Percentiles rank a stretch among this genome's conserved stretches.
These are phyloP conservation scores for Fistularia tabacaria DNA, from an alignment of 2,797 vertebrate genomes.

Conservation along the genomic window DNA sequence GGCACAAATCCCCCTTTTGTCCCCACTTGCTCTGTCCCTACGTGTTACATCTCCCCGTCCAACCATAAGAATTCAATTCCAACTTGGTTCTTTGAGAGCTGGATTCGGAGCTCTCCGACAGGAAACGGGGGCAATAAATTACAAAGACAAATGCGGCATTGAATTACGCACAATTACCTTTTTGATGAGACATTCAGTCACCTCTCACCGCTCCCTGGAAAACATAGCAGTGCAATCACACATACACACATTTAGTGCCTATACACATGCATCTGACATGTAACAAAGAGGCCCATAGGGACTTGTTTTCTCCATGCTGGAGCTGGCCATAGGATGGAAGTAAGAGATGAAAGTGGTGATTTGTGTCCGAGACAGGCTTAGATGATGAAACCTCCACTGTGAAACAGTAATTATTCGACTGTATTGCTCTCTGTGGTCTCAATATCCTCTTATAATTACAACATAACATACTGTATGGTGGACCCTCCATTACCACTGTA, in stretches of 20 bases:
- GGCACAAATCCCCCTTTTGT: no score
- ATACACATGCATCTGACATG: conserved; percentile 2
- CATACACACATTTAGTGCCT: conserved; percentile 11
- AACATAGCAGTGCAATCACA: background rate
- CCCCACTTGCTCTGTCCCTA: no score
- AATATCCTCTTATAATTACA: conserved; percentile 74
- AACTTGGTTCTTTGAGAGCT: no score
- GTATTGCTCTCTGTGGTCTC: conserved; percentile 71
- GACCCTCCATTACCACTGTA: conserved; percentile 51
- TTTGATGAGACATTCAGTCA: no score
- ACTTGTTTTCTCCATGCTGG: conserved; percentile 32
- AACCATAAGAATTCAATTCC: no score
- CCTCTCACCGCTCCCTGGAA: no score
- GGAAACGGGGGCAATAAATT: no score
- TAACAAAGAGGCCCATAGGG: conserved; percentile 33
- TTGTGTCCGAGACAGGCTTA: conserved; percentile 66
- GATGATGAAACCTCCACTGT: conserved; percentile 75
- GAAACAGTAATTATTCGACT: conserved; percentile 71
- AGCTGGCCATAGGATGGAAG: conserved; percentile 31
- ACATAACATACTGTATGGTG: conserved; percentile 64
- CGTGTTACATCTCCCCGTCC: no score
- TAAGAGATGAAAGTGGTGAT: conserved; percentile 71
- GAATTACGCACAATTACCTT: no score
- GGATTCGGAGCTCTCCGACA: no score
- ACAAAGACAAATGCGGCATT: no score